phyloP scores from a whole-genome alignment of 2,113 vertebrate genomes.

The Pterocles gutturalis region DNA sequence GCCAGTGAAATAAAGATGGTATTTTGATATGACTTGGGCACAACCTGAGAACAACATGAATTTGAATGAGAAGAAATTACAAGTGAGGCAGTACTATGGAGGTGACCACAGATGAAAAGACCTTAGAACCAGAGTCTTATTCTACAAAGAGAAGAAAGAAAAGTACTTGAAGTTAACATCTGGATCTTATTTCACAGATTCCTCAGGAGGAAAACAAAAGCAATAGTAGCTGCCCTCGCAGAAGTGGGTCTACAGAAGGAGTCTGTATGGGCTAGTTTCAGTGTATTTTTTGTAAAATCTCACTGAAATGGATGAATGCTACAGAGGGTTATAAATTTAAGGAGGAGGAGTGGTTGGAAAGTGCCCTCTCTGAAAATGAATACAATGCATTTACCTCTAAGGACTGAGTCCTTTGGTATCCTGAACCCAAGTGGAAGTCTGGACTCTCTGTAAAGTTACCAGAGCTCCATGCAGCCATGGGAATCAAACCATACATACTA shows the following conservation, averaged over 20 bases:
- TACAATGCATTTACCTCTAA: background rate
- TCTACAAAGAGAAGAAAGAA: background rate
- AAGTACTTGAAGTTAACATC: background rate
- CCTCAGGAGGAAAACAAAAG: background rate
- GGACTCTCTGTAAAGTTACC: background rate
- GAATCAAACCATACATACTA: background rate
- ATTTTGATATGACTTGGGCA: background rate
- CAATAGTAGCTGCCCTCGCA: background rate
- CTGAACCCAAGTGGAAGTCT: background rate
- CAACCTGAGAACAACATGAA: background rate
- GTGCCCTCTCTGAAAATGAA: background rate
- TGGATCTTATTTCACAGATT: background rate
- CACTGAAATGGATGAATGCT: background rate
- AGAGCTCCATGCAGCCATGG: background rate
- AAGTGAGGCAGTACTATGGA: background rate
- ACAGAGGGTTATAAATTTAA: background rate
- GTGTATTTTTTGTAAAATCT: background rate
- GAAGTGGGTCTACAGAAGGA: background rate
- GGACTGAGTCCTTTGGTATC: background rate
- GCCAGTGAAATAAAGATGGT: background rate
- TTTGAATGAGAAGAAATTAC: background rate
- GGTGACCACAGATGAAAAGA: background rate
- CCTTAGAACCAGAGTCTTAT: background rate
- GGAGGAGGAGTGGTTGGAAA: background rate
- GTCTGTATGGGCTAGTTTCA: background rate